Base-by-base conservation (phyloP, 2,888 invertebrate genomes). In the Ophraella communa region DNA sequence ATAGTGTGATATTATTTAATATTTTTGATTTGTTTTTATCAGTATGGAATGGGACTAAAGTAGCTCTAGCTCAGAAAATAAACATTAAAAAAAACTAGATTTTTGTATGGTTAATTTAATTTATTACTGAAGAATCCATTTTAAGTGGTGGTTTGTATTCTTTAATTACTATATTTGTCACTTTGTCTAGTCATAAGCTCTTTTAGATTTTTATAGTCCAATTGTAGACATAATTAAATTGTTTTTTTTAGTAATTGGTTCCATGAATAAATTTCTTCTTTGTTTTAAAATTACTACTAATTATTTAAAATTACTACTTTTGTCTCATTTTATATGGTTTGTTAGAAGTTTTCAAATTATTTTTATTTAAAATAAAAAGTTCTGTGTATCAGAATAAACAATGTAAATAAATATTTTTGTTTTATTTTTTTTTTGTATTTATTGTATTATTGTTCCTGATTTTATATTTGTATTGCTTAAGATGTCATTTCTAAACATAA, bases 1-100 rank as follows among this genome's bases (percentile, higher is more conserved):
- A 78, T 81, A 81, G 82, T 82, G 82, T 82, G 82, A 82, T 82
- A 82, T 82, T 82, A 82, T 80, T 82, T 82, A 81, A 82, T 82
- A 81, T 78, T 81, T 51, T 80, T 76, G 75, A 80, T 78, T 81
- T 81, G 76, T 79, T 81, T 80, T 73, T 77, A 75, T 78, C 73
- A 72, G 73, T 76, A 74, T 73, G 57, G 42, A 49, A 35, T 57
- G 57, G 53, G 55, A 60, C 66, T 58, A 58, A 63, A 56, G 51
- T 5, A 51, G 23, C 27, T 35, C 14, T 8, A 33, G 14, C 2
- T 7, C 14, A 23, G 10, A 5, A 17, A n/a, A n/a, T n/a, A n/a
- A n/a, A n/a, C n/a, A n/a, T n/a, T n/a, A n/a, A 30, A 30, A 4
- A 52, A 14, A 23, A 42, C 42, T 42, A 18, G n/a, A 42, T 4